Evolutionary conservation across 1,140 invertebrate genomes (phyloP).

Genomic region (Cydia fagiglandana): DNA sequence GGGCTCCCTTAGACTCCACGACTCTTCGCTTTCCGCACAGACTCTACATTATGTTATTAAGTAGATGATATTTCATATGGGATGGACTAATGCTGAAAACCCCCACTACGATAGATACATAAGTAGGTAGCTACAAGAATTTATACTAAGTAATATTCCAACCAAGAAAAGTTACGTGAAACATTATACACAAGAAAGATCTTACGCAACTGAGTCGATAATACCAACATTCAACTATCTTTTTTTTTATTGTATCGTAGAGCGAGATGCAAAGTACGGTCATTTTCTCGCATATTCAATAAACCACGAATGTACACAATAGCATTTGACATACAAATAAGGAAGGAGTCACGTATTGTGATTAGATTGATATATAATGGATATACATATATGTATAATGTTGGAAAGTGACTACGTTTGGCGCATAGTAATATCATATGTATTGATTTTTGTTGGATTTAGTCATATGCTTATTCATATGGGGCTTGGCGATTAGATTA

Average conservation of each 20-base stretch:
- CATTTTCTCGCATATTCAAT: conserved; percentile 6
- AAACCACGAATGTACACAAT: conserved; percentile 9
- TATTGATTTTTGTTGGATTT: conserved; percentile 23
- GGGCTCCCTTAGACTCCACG: too few species aligned
- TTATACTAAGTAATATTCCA: neutral
- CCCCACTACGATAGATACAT: too few species aligned
- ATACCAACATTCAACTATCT: neutral
- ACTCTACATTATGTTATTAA: too few species aligned
- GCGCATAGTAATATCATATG: conserved; percentile 3
- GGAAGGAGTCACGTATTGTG: conserved; percentile 26
- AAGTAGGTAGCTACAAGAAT: too few species aligned
- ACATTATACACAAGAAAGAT: neutral
- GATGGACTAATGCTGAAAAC: too few species aligned
- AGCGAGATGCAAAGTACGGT: neutral
- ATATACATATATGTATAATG: conserved; percentile 29
- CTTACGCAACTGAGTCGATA: neutral
- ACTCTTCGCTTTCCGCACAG: too few species aligned
- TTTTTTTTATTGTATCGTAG: neutral
- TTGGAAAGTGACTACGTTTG: conserved; percentile 20
- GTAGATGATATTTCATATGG: too few species aligned
- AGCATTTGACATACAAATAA: conserved; percentile 11
- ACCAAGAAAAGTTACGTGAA: conserved; percentile 7
- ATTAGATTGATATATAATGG: conserved; percentile 23
- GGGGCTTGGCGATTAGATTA: conserved; percentile 20
- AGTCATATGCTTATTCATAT: conserved; percentile 20